phyloP scores from a whole-genome alignment of 2,888 invertebrate species.

The Pyralis farinalis region DNA sequence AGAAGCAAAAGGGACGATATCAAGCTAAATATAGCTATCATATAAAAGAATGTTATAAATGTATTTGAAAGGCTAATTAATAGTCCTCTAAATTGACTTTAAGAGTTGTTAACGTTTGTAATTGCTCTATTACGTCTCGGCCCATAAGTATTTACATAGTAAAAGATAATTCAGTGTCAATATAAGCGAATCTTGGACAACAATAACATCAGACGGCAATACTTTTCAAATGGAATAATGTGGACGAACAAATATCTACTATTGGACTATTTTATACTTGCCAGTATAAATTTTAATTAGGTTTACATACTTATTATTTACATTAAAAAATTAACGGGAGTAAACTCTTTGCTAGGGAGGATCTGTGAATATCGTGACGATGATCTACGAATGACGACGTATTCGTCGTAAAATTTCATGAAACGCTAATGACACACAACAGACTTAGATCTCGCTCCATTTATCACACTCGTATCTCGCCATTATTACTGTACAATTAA shows the following conservation, averaged over 20 bases:
- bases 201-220: constrained; percentile 70
- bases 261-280: constrained; percentile 70
- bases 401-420: constrained; percentile 19
- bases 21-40: constrained; percentile 35
- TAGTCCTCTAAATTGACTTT: constrained; percentile 53
- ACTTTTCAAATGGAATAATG: constrained; percentile 67
- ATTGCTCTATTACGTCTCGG: constrained; percentile 3
- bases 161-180: constrained; percentile 44
- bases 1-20: constrained; percentile 65
- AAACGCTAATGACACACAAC: constrained; percentile 19
- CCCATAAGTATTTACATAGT: constrained; percentile 29
- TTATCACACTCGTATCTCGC: constrained; percentile 4
- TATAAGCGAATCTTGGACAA: constrained; percentile 65
- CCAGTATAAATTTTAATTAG: constrained; percentile 50
- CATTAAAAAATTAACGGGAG: constrained; percentile 54
- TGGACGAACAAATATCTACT: constrained; percentile 75
- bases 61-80: constrained; percentile 44
- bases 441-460: constrained; percentile 7
- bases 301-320: constrained; percentile 62
- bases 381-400: constrained; percentile 22
- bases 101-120: constrained; percentile 27
- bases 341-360: constrained; percentile 31
- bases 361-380: constrained; percentile 17
- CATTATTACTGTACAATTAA: background rate
- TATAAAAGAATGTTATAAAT: constrained; percentile 42